These are phyloP conservation scores for Lepus americanus DNA, from an alignment of 2,113 vertebrate genomes.

Conservation along the genomic window DNA sequence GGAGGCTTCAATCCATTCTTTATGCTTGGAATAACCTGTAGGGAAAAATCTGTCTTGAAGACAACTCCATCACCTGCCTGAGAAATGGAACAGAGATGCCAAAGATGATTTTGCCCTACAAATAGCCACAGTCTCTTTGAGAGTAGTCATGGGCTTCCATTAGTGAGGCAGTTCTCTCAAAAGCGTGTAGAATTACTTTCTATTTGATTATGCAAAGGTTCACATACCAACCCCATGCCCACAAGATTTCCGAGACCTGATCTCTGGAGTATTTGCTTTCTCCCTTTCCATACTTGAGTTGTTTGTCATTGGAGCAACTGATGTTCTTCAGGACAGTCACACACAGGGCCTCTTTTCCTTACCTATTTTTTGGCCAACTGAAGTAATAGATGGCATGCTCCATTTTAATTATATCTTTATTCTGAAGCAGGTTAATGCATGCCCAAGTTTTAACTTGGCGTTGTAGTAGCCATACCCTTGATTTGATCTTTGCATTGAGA, in stretches of 20 bases:
- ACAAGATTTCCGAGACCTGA: neutral
- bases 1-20: neutral
- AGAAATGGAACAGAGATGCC: neutral
- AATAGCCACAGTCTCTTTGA: too few relatives aligned
- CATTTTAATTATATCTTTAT: neutral
- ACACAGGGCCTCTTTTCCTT: neutral
- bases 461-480: neutral
- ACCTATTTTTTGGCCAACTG: neutral
- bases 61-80: neutral
- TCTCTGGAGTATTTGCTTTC: neutral
- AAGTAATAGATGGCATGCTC: neutral
- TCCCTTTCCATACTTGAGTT: neutral
- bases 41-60: neutral
- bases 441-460: neutral
- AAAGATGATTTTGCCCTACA: neutral
- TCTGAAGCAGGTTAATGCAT: neutral
- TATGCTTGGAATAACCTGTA: fast-evolving
- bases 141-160: neutral
- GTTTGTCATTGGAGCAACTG: neutral
- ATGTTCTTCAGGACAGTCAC: neutral
- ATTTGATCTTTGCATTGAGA: neutral
- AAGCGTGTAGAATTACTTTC: neutral
- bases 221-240: fast-evolving
- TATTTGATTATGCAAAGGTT: neutral
- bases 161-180: neutral